phyloP scores from a whole-genome alignment of 2,797 vertebrate genomes.

The Darevskia nairensis region DNA sequence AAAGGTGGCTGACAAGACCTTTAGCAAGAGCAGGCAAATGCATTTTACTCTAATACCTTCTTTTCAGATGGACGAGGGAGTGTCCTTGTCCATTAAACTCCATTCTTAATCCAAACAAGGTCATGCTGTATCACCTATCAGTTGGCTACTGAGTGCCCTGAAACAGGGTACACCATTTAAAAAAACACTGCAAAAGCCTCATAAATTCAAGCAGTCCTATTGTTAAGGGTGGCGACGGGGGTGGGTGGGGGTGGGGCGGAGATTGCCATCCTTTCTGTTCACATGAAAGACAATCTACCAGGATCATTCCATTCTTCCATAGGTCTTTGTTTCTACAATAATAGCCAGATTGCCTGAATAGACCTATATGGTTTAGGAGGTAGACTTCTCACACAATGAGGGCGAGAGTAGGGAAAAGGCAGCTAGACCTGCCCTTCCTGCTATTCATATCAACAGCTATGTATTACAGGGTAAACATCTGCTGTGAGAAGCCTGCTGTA shows the following conservation, averaged over 20 bases:
- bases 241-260: too few species aligned
- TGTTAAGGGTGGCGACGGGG: neutral
- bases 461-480: neutral
- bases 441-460: neutral
- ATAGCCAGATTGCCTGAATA: neutral
- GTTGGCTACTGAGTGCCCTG: neutral
- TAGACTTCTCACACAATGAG: neutral
- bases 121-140: too few species aligned
- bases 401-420: neutral
- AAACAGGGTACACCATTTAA: neutral
- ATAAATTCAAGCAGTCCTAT: neutral
- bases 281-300: neutral
- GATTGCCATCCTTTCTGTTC: neutral
- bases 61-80: neutral
- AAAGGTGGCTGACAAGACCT: neutral
- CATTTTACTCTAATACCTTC: neutral
- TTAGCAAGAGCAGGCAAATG: neutral
- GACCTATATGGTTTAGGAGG: too few species aligned
- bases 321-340: neutral
- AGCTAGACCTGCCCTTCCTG: neutral
- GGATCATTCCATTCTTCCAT: neutral
- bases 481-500: too few species aligned
- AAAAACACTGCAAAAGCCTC: neutral
- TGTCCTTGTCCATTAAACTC: neutral
- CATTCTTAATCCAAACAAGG: neutral